phyloP scores from a whole-genome alignment of 2,797 vertebrate genomes.

The Yasuhikotakia modesta region DNA sequence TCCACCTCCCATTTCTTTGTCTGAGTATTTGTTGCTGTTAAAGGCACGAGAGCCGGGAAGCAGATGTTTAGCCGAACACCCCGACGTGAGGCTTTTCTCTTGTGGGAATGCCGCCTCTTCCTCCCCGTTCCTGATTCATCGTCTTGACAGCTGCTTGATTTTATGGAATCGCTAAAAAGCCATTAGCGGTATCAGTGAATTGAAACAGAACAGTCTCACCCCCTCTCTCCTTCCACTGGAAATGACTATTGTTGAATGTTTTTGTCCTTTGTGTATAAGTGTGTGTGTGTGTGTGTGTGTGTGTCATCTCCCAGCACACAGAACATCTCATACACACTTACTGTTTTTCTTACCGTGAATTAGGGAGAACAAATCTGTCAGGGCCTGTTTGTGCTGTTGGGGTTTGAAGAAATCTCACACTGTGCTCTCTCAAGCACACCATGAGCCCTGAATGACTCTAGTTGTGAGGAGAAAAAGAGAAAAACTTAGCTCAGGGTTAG shows the following conservation, averaged over 20 bases:
- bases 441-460: slow-evolving; percentile 76
- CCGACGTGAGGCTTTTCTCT: slow-evolving; percentile 85
- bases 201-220: slow-evolving; percentile 90
- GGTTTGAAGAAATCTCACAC: slow-evolving; percentile 82
- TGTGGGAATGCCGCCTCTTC: slow-evolving; percentile 86
- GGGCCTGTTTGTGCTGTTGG: slow-evolving; percentile 80
- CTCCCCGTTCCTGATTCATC: slow-evolving; percentile 94
- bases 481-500: slow-evolving; percentile 53
- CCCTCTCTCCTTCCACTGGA: slow-evolving; percentile 79
- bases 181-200: slow-evolving; percentile 98
- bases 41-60: slow-evolving; percentile 87
- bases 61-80: slow-evolving; percentile 99
- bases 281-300: slow-evolving; percentile 58
- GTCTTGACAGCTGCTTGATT: slow-evolving; percentile 99
- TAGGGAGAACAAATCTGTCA: slow-evolving; percentile 79
- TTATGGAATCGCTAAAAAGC: slow-evolving; percentile 97
- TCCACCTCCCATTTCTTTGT: slow-evolving; percentile 86
- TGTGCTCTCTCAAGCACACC: slow-evolving; percentile 82
- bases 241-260: slow-evolving; percentile 85
- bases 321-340: slow-evolving; percentile 76
- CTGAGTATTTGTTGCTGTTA: slow-evolving; percentile 88
- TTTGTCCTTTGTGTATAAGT: slow-evolving; percentile 45
- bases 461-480: slow-evolving; percentile 31
- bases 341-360: slow-evolving; percentile 73
- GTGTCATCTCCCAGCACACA: slow-evolving; percentile 75